These are phyloP conservation scores for Tillus elongatus DNA, from an alignment of 2,888 invertebrate species.

Conservation along the genomic window DNA sequence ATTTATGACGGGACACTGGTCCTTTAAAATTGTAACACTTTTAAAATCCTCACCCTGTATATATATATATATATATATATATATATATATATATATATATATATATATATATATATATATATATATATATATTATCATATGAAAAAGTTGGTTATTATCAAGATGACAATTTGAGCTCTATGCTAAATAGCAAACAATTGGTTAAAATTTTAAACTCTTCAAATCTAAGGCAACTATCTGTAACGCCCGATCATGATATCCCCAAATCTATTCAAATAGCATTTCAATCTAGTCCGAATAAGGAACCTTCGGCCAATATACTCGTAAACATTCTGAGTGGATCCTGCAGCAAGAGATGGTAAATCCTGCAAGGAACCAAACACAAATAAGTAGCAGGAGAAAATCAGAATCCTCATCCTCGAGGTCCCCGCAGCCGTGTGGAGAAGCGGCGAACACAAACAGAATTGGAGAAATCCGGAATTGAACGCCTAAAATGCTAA, in stretches of 20 bases:
- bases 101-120: conserved; percentile 2
- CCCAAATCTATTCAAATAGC: too few relatives aligned
- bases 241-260: too few relatives aligned
- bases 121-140: neutral
- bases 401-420: conserved; percentile 37
- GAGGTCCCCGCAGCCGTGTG: too few relatives aligned
- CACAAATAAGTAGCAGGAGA: conserved; percentile 18
- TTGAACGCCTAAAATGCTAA: conserved; percentile 42
- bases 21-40: too few relatives aligned
- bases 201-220: too few relatives aligned
- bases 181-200: too few relatives aligned
- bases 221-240: too few relatives aligned
- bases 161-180: too few relatives aligned
- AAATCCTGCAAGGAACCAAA: conserved; percentile 2
- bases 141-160: neutral
- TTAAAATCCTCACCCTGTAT: too few relatives aligned
- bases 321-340: conserved; percentile 1
- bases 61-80: conserved; percentile 4
- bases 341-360: neutral
- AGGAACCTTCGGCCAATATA: too few relatives aligned
- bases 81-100: conserved; percentile 5
- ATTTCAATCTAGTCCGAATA: too few relatives aligned
- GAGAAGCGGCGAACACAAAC: conserved; percentile 30
- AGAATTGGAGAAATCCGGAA: conserved; percentile 35
- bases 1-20: too few relatives aligned